Evolutionary conservation across 2,888 invertebrate genomes (phyloP), one percentile per base, ranked within the genome.

Genomic region (Agrochola lychnidis): DNA sequence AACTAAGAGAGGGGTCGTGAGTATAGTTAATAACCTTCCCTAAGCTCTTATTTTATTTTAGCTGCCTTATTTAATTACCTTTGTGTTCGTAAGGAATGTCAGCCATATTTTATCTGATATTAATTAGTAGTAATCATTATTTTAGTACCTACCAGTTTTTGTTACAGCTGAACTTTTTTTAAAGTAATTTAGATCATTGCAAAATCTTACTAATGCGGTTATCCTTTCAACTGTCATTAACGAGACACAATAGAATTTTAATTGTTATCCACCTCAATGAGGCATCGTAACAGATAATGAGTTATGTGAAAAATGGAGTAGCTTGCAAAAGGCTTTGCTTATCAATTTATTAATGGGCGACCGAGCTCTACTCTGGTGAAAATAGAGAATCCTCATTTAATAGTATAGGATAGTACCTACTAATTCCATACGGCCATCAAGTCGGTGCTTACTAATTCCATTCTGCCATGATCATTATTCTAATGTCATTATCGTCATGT

Each of bases 1-100:
- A 92, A 93, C 92, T 92, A 91, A 89, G 90, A 91, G 90, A 90
- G 89, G 86, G 89, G 88, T 86, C 72, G 81, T 80, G 73, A 81
- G 76, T 86, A 88, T 88, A 87, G 88, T 88, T 88, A 88, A 87
- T 87, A 83, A 84, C 84, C 59, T 75, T 70, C 45, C 70, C 74
- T 76, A 73, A 79, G 78, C 76, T 81, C 78, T 81, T 84, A 86
- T 85, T 86, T 84, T 85, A 87, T 86, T 87, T 84, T 72, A 79
- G 70, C 73, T 56, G 51, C 67, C 71, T 87, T 79, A 88, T 88
- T 87, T 84, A 73, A 88, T 89, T 87, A 87, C 79, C 42, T 68
- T 81, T 75, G 73, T 80, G 67, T 79, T 81, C 75, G 69, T 70
- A 76, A 81, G 53, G 57, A 78, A 63, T 63, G 66, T 73, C 70